A percentile compares a stretch with the other conserved stretches of the same genome.
phyloP scores from a whole-genome alignment of 2,113 vertebrate genomes.

The Poeciliopsis retropinna region DNA sequence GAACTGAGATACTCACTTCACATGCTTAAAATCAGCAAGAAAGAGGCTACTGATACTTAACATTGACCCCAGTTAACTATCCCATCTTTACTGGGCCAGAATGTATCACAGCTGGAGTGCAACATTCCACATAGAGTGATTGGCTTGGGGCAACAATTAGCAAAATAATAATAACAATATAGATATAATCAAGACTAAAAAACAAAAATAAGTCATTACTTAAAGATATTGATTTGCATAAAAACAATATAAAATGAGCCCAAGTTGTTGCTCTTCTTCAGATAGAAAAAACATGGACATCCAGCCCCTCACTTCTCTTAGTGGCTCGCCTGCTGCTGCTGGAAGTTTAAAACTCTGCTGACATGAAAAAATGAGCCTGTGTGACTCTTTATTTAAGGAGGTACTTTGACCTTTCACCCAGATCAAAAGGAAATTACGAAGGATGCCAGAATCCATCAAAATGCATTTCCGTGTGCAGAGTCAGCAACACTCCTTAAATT shows the following conservation, averaged over 20 bases:
- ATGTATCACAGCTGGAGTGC: neutral
- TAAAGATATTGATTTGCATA: neutral
- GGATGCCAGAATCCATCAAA: no score
- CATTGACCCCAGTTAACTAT: neutral
- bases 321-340: no score
- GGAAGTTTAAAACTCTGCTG: neutral
- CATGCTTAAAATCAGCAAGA: neutral
- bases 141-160: neutral
- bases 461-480: neutral
- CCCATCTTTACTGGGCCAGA: neutral
- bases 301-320: no score
- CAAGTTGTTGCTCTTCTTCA: no score
- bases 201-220: neutral
- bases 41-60: neutral
- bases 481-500: neutral
- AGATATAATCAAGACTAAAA: neutral
- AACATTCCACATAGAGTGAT: no score
- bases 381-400: neutral
- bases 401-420: no score
- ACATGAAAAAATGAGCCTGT: neutral
- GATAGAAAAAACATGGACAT: no score
- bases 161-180: neutral
- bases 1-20: no score
- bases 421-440: no score
- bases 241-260: neutral